Base-by-base conservation (phyloP, 2,797 vertebrate genomes). In the Diplodus sargus region DNA sequence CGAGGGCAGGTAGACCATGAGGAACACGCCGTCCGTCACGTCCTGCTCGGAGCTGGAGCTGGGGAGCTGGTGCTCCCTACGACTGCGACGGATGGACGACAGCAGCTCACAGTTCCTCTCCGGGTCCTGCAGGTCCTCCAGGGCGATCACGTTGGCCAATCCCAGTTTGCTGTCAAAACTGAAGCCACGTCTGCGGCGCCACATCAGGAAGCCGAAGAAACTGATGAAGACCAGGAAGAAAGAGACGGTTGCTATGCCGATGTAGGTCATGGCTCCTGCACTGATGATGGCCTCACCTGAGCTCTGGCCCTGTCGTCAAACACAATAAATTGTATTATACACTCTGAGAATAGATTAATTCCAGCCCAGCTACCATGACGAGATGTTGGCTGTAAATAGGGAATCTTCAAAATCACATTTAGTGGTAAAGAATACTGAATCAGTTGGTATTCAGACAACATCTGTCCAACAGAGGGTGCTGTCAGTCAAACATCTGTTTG, bases 1-100 rank as follows among this genome's bases (percentile, higher is more conserved):
- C 0, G 96, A 95, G 11, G 95, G 97, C 75, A 96, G 93, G 17
- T 96, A 95, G 25, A 94, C 82, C 0, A 95, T 94, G 72, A 95
- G 94, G 74, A 94, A 93, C 1, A 95, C 92, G 6, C 92, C 93
- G 12, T 94, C 93, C 0, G 74, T 64, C 88, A 86, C 0, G 67
- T 94, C 93, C 64, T 90, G 91, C 28, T 96, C 94, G 0, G 92
- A 93, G 83, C 82, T 74, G 28, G 70, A 81, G 81, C 87, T 89
- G 59, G 90, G 82, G 0, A 88, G 25, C 51, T 56, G 85, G 57
- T 79, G 75, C 74, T 87, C 86, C 7, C 87, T 70, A 42, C 85
- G 65, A 66, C 79, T 76, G 52, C 89, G 83, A 0, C 90, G 87
- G 57, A 94, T 61, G 25, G 93, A 92, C 5, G 93, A 93, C 74